Conservation (phyloP, 2,888 invertebrate species). For the Thereva nobilitata region DNA sequence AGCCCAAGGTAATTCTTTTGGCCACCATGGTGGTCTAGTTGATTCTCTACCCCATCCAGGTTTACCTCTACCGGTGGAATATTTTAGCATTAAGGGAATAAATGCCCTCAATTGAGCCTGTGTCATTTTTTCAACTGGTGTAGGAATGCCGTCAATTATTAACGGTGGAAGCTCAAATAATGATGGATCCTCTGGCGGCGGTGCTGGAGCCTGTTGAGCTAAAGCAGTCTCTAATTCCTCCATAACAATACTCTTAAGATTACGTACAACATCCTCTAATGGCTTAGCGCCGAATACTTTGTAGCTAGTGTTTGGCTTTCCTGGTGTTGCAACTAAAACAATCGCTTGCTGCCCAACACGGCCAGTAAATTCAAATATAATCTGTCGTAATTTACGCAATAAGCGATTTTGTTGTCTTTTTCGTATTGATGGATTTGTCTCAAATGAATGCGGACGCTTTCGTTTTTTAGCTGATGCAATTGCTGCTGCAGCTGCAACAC, state of each 20-base stretch:
- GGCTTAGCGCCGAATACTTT: slow-evolving; percentile 97
- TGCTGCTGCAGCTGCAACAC: slow-evolving; percentile 95
- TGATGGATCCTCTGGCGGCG: slow-evolving; percentile 80
- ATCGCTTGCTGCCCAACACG: slow-evolving; percentile 97
- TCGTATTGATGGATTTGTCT: slow-evolving; percentile 94
- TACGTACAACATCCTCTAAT: slow-evolving; percentile 92
- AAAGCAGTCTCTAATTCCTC: slow-evolving; percentile 91
- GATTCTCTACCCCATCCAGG: slow-evolving; percentile 98
- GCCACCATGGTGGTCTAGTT: slow-evolving; percentile 97
- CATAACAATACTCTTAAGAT: slow-evolving; percentile 88
- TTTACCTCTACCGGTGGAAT: slow-evolving; percentile 94
- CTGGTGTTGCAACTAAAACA: slow-evolving; percentile 93
- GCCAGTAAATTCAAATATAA: slow-evolving; percentile 95
- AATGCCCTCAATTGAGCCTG: slow-evolving; percentile 96
- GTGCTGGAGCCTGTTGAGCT: slow-evolving; percentile 89
- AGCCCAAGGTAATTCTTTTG: slow-evolving; percentile 96
- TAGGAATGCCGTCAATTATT: slow-evolving; percentile 96
- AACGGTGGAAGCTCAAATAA: slow-evolving; percentile 94
- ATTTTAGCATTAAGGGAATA: slow-evolving; percentile 97
- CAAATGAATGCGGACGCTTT: slow-evolving; percentile 93
- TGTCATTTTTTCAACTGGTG: slow-evolving; percentile 98
- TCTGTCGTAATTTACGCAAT: slow-evolving; percentile 84
- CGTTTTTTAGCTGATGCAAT: slow-evolving; percentile 94
- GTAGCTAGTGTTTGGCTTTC: slow-evolving; percentile 93
- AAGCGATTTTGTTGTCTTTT: slow-evolving; percentile 94